These are phyloP conservation scores for Fregata magnificens DNA, from an alignment of 2,113 vertebrate genomes.

Conservation along the genomic window DNA sequence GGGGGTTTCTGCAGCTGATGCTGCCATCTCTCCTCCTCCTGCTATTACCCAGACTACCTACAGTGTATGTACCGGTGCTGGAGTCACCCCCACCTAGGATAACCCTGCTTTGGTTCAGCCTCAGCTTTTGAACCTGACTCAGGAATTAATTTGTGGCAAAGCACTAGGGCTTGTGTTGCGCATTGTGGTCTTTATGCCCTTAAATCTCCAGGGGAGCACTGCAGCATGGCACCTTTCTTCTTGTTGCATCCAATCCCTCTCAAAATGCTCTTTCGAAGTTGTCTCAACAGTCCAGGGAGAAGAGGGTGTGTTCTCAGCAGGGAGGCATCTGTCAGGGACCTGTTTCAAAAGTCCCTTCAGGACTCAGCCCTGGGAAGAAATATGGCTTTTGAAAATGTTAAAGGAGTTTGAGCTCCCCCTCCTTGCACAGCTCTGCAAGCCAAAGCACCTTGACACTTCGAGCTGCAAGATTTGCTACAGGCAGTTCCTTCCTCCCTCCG, in stretches of 20 bases:
- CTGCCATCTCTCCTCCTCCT: not conserved
- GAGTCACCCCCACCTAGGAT: not conserved
- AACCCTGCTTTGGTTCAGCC: not conserved
- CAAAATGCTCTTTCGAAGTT: not conserved
- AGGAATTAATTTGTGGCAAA: not conserved
- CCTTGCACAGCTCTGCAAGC: not conserved
- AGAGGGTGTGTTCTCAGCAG: not conserved
- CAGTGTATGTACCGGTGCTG: not conserved
- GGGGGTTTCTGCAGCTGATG: not conserved
- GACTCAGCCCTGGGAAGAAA: not conserved
- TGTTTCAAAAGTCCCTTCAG: not conserved
- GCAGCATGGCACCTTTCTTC: not conserved
- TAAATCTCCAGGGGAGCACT: not conserved
- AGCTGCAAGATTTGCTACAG: not conserved
- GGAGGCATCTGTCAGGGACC: not conserved
- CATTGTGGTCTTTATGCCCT: not conserved
- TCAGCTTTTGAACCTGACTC: not conserved
- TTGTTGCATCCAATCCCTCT: not conserved
- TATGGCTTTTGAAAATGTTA: not conserved
- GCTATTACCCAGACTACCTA: not conserved
- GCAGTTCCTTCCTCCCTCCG: not conserved
- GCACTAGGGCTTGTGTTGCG: not conserved
- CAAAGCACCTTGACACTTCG: not conserved
- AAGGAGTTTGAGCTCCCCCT: not conserved
- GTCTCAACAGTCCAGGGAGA: not conserved